phyloP scores from a whole-genome alignment of 2,888 invertebrate species.

The Cylindroiulus punctatus region DNA sequence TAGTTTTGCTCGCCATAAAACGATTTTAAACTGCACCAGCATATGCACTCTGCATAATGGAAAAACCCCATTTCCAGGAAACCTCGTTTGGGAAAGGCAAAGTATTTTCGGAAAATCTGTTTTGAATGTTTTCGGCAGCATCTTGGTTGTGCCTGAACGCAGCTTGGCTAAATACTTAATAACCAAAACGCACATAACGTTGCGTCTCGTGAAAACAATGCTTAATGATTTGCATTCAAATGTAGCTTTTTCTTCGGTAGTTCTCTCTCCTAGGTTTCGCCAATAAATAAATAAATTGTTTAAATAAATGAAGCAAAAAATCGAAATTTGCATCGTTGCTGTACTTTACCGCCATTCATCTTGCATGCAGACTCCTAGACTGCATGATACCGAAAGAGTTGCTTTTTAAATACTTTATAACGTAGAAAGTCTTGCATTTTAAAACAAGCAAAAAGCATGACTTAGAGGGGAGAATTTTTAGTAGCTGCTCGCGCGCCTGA shows the following conservation, averaged over 20 bases:
- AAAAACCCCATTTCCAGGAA: slow-evolving; percentile 23
- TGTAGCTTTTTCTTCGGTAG: not conserved
- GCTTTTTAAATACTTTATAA: not conserved
- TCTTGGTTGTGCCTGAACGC: not conserved
- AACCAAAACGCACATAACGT: not conserved
- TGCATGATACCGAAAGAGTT: not conserved
- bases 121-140: slow-evolving; percentile 19
- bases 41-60: slow-evolving; percentile 45
- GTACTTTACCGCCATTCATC: not conserved
- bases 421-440: not conserved
- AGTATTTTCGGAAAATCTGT: slow-evolving; percentile 1
- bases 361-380: not conserved
- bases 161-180: slow-evolving; percentile 42
- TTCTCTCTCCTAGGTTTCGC: not conserved
- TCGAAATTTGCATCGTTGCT: not conserved
- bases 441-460: not conserved
- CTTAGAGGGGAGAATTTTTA: no score
- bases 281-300: slow-evolving; percentile 15
- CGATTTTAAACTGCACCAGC: slow-evolving; percentile 24
- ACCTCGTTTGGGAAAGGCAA: not conserved
- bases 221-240: not conserved
- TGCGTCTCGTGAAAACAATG: not conserved
- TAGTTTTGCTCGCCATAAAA: slow-evolving; percentile 40
- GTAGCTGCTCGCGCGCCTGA: not conserved
- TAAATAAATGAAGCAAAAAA: slow-evolving; percentile 20